Base-by-base conservation (phyloP, 2,113 vertebrate species). In the Cranoglanis bouderius region DNA sequence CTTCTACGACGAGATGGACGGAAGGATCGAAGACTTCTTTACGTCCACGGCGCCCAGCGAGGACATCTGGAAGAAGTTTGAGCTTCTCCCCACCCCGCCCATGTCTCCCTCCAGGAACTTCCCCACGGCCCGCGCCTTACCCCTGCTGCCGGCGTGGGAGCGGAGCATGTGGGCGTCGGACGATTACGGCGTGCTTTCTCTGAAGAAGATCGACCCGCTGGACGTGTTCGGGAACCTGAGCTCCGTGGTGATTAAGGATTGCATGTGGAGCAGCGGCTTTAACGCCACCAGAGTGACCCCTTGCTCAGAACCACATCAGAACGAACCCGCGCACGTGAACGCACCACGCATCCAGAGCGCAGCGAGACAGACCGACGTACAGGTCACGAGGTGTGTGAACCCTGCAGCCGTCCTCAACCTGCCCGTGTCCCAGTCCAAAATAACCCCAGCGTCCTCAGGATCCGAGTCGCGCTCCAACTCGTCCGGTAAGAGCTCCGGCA, bases 11-110 rank as follows among this genome's bases (percentile, higher is more conserved):
- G 95, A 96, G 92, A 96, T 96, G 85, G 98, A 98, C 89, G 93
- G 94, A 4, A 95, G 93, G 92, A 77, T 43, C 18, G 97, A 98
- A 93, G 97, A 98, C 95, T 98, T 97, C 92, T 97, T 97, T 92
- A 97, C 96, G 89, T 99, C 97, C 85, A 98, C 97, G 35, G 97
- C 97, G 1, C 97, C 97, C 63, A 98, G 98, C 88, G 98, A 98
- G 93, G 97, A 98, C 92, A 98, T 99, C 91, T 99, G 98, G 98
- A 98, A 99, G 95, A 99, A 99, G 96, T 99, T 99, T 93, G 97
- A 99, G 94, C 94, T 98, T 93, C 95, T 99, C 57, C 97, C 97
- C 91, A 97, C 97, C 81, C 97, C 97, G 80, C 97, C 97, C 91
- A 92, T 95, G 93, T 97, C 97, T 40, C 97, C 97, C 26, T 94